Percentiles rank a stretch among this genome's conserved stretches.
Evolutionary conservation across 2,113 vertebrate species (phyloP).

Genomic region (Thalassoma bifasciatum): DNA sequence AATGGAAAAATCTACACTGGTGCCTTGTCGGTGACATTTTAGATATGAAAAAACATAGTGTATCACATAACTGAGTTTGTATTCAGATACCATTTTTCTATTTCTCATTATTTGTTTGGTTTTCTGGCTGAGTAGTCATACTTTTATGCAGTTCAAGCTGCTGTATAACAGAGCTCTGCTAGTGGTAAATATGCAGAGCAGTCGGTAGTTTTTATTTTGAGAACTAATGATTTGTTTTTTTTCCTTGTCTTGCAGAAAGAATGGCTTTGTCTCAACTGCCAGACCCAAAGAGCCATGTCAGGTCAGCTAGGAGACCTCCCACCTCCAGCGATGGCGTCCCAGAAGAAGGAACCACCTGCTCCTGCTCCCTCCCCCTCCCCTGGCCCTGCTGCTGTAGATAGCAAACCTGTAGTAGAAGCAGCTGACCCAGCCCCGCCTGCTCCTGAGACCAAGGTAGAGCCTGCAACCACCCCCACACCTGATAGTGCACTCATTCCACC

Average conservation of each 20-base stretch:
- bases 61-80: background rate
- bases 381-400: slow-evolving; percentile 73
- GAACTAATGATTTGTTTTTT: slow-evolving; percentile 8
- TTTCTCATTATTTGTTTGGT: background rate
- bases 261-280: slow-evolving; percentile 98
- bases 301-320: slow-evolving; percentile 90
- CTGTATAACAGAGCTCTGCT: no score
- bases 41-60: background rate
- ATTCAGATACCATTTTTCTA: background rate
- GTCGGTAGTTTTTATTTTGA: background rate
- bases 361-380: slow-evolving; percentile 66
- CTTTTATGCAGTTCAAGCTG: no score
- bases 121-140: no score
- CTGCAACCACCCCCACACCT: slow-evolving; percentile 41
- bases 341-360: slow-evolving; percentile 78
- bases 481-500: slow-evolving; percentile 19
- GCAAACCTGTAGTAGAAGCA: slow-evolving; percentile 77
- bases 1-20: slow-evolving; percentile 55
- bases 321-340: slow-evolving; percentile 74
- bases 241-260: slow-evolving; percentile 87
- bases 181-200: no score
- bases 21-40: slow-evolving; percentile 36
- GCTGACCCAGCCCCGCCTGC: slow-evolving; percentile 60
- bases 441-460: slow-evolving; percentile 77
- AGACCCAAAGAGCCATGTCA: slow-evolving; percentile 93